Base-by-base conservation (phyloP, 2,113 vertebrate genomes). In the Chaetura pelagica region DNA sequence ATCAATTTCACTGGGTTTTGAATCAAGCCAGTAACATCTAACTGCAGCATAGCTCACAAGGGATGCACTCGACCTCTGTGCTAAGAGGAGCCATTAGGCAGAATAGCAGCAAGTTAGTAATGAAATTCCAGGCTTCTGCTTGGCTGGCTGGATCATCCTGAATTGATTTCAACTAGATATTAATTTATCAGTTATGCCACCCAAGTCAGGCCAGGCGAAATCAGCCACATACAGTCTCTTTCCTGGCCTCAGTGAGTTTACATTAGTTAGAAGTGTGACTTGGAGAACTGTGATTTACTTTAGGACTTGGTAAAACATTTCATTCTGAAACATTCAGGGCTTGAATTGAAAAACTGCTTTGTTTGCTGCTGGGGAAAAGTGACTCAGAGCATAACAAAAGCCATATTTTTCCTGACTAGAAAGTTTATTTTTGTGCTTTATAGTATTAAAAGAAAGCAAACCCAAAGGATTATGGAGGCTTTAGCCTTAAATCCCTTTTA, bases 301-400 rank as follows among this genome's bases (percentile, higher is more conserved):
- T 34, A 73, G 91, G 62, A 87, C 66, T 89, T 72, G 75, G 83
- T 44, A 92, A 86, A 96, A 78, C 83, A 24, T 87, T 89, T 90
- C 30, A 79, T 93, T 92, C 94, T 89, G 89, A 94, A 93, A 76
- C 22, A 69, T 40, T 91, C 83, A 89, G 66, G 64, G 42, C 73
- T 89, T 79, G 73, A 93, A 94, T 58, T 96, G 91, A 95, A 96
- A 95, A 94, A 74, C 92, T 93, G 84, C 95, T 84, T 92, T 93
- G 83, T 94, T 96, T 96, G 88, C 90, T 92, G 79, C 69, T 84
- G 88, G 92, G 94, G 73, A 92, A 76, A 89, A 95, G 86, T 96
- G 96, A 97, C 94, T 97, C 96, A 96, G 94, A 93, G 86, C 67
- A 79, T 95, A 96, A 96, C 90, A 97, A 95, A 96, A 96, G 89